Percentiles rank a stretch among this genome's conserved stretches.
Conservation (phyloP, 1,140 invertebrate species). For the Chrysoperla carnea region DNA sequence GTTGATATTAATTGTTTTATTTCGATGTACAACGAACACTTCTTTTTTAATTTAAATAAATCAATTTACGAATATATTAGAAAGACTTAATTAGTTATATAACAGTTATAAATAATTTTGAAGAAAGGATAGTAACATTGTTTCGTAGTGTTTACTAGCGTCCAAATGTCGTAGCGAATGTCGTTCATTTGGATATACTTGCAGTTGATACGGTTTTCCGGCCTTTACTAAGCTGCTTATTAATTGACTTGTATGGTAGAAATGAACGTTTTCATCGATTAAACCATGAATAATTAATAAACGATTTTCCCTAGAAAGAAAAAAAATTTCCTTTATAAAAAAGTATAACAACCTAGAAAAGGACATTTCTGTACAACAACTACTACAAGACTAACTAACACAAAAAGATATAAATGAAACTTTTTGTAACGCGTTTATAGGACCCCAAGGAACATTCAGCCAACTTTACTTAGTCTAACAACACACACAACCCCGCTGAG, state of each 20-base stretch:
- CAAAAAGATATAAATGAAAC: too few species aligned
- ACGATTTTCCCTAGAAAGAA: slow-evolving; percentile 59
- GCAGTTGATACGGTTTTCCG: slow-evolving; percentile 79
- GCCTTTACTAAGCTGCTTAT: slow-evolving; percentile 77
- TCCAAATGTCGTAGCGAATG: slow-evolving; percentile 84
- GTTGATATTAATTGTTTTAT: too few species aligned
- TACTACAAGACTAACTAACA: not conserved
- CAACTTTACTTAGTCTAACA: too few species aligned
- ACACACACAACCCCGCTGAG: too few species aligned
- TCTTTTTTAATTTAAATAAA: not conserved
- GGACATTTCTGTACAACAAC: not conserved
- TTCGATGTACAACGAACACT: not conserved
- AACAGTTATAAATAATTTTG: slow-evolving; percentile 63
- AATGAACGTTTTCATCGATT: slow-evolving; percentile 99
- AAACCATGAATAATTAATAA: slow-evolving; percentile 94
- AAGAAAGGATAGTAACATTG: slow-evolving; percentile 78
- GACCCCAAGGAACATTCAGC: too few species aligned
- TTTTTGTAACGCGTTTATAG: too few species aligned
- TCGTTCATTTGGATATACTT: slow-evolving; percentile 89
- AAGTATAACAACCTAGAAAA: not conserved
- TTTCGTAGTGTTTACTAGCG: slow-evolving; percentile 92
- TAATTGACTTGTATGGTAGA: slow-evolving; percentile 83
- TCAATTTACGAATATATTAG: not conserved
- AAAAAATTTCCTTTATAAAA: slow-evolving; percentile 8
- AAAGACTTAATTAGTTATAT: not conserved